Evolutionary conservation across 1,140 invertebrate genomes (phyloP), one percentile per base, ranked within the genome.

Genomic region (Danaus plexippus): DNA sequence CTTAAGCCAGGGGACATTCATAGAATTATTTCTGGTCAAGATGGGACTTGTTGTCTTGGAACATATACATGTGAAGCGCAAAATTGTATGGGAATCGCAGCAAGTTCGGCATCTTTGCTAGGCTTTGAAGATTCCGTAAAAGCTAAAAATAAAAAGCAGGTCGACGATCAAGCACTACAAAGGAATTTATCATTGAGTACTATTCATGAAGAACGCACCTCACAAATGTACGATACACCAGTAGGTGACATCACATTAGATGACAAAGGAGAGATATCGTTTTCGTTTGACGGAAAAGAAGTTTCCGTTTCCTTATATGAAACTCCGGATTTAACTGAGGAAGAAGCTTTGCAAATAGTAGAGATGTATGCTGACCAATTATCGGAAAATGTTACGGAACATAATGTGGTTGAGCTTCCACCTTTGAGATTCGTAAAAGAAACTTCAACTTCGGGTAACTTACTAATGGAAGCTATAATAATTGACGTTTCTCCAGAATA

Each of bases 301-400:
- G 94, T 96, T 0, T 96, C 95, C 0, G 94, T 97, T 1, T 96
- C 94, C 8, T 82, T 97, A 1, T 97, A 96, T 73, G 95, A 97
- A 88, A 97, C 95, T 1, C 95, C 95, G 1, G 95, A 97, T 87
- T 88, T 97, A 11, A 96, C 95, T 0, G 94, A 96, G 87, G 94
- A 96, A 78, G 95, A 97, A 87, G 95, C 95, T 0, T 85, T 96
- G 10, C 93, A 96, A 82, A 95, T 97, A 69, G 92, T 96, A 0
- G 95, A 97, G 88, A 96, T 96, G 94, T 97, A 96, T 82, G 95
- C 95, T 0, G 94, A 97, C 77, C 94, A 97, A 80, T 88, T 96
- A 48, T 96, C 95, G 0, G 95, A 96, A 86, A 93, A 96, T 77
- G 91, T 96, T 5, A 94, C 94, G 82, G 94, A 95, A 80, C 93